Evolutionary conservation across 2,113 vertebrate species (phyloP), one percentile per base, ranked within the genome.

Genomic region (Plestiodon gilberti): DNA sequence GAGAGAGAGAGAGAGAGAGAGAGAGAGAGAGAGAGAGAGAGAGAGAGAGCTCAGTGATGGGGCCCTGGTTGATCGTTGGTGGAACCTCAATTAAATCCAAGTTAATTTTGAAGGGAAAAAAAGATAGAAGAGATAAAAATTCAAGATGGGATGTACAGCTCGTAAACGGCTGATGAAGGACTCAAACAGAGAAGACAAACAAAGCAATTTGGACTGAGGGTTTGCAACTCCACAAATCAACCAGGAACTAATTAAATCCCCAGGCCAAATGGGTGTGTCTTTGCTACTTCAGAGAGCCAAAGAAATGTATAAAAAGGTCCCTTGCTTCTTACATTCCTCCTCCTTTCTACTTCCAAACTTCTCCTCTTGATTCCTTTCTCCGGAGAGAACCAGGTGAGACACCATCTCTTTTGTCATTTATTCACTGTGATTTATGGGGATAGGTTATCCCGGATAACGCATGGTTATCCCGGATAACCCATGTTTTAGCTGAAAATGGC

Each of bases 251-350:
- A 79, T 79, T 76, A 55, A 70, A 59, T 70, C 10, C 73, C 59
- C 30, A 61, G 18, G 52, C 13, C 59, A 57, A 8, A 23, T 23
- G 67, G 17, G 64, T 59, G 65, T 71, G 76, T 79, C 38, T 25
- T 13, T 61, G 59, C 55, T 14, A 71, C 23, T 23, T 86, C 35
- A n/a, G 8, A 25, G 65, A 4, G 11, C 22, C 18, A 61, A 79
- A 28, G 40, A 17, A 71, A 23, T 1, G 30, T 86, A 86, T 86
- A 86, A 79, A 85, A 86, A 38, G 65, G 28, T 2, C 25, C 13
- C 43, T 18, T 1, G 0, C 18, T 33, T n/a, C 52, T 43, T 3
- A 70, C 0, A 6, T 1, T 9, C 8, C 28, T 71, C n/a, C n/a
- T n/a, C 18, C 28, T n/a, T 14, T 70, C 71, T 61, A 1, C 65